A percentile compares a stretch with the other conserved stretches of the same genome.
Evolutionary conservation across 2,113 vertebrate genomes (phyloP).

Genomic region (Apteryx mantelli): DNA sequence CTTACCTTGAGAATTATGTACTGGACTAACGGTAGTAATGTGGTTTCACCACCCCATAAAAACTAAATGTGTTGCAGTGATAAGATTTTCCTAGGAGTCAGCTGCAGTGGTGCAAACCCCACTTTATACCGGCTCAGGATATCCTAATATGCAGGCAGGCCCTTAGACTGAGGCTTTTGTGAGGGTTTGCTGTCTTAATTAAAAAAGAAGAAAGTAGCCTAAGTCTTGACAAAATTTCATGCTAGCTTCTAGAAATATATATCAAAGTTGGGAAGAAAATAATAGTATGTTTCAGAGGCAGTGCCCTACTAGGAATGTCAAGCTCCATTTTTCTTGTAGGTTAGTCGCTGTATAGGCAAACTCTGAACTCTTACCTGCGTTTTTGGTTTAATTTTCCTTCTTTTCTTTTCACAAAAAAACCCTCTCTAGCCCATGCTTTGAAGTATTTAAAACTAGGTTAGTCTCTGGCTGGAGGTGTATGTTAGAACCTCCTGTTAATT

Average conservation of each 20-base stretch:
- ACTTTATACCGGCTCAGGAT: background rate
- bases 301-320: background rate
- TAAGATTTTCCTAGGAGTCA: background rate
- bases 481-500: constrained; percentile 67
- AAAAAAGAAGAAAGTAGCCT: background rate
- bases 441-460: constrained; percentile 65
- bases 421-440: constrained; percentile 48
- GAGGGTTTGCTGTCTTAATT: background rate
- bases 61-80: background rate
- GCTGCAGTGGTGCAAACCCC: background rate
- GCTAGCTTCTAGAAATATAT: background rate
- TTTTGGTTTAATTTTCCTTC: constrained; percentile 55
- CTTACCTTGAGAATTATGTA: background rate
- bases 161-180: background rate
- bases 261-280: constrained; percentile 33
- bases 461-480: constrained; percentile 67
- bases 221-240: background rate
- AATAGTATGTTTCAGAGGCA: background rate
- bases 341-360: constrained; percentile 31
- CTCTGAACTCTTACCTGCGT: constrained; percentile 54
- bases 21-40: background rate
- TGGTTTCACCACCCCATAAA: background rate
- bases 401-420: constrained; percentile 42
- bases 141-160: background rate
- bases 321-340: background rate